A percentile compares a stretch with the other conserved stretches of the same genome.
phyloP scores from a whole-genome alignment of 2,113 vertebrate genomes.

The Prionailurus viverrinus region DNA sequence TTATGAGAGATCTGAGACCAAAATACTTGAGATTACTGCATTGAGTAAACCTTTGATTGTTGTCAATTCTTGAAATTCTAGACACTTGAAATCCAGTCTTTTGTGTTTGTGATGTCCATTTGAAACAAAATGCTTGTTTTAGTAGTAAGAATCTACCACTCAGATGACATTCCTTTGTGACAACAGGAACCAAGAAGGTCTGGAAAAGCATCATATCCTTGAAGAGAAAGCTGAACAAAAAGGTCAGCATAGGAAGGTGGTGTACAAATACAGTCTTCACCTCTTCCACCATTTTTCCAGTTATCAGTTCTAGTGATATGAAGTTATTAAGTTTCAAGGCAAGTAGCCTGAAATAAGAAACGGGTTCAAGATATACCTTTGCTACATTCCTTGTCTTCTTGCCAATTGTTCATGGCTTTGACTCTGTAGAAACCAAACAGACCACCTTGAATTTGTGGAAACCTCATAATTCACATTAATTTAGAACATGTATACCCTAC shows the following conservation, averaged over 20 bases:
- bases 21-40: not conserved
- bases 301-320: not conserved
- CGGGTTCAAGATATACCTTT: not conserved
- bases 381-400: not conserved
- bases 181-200: not conserved
- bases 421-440: not conserved
- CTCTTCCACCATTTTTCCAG: not conserved
- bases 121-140: not conserved
- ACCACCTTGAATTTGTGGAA: not conserved
- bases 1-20: not conserved
- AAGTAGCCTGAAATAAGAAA: not conserved
- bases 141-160: not conserved
- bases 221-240: constrained; percentile 6
- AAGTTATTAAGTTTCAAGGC: not conserved
- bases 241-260: not conserved
- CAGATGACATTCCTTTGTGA: not conserved
- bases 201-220: not conserved
- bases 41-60: not conserved
- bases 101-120: not conserved
- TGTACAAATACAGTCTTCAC: not conserved
- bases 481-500: not conserved
- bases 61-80: not conserved
- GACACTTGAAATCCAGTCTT: not conserved
- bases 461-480: not conserved
- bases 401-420: not conserved